Conservation (phyloP, 2,888 invertebrate genomes). For the Leucoptera coffeella region DNA sequence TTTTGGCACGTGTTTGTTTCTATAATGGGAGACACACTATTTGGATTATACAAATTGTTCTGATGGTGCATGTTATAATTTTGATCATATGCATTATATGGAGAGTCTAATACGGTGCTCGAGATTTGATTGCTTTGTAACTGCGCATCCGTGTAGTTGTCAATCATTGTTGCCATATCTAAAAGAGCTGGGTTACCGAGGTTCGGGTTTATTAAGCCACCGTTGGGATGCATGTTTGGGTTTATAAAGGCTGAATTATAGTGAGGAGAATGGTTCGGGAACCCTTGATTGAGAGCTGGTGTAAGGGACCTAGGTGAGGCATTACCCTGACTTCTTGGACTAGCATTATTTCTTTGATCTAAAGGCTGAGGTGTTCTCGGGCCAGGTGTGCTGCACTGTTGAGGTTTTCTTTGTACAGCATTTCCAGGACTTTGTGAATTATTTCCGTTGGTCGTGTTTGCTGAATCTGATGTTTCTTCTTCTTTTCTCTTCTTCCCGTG, state of each 20-base stretch:
- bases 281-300: conserved; percentile 33
- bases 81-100: conserved; percentile 57
- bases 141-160: conserved; percentile 70
- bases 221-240: conserved; percentile 35
- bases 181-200: conserved; percentile 53
- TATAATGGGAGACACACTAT: conserved; percentile 45
- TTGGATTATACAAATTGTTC: conserved; percentile 53
- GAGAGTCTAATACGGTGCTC: conserved; percentile 73
- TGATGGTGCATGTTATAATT: conserved; percentile 62
- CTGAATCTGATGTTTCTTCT: conserved; percentile 50
- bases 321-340: conserved; percentile 46
- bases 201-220: conserved; percentile 40
- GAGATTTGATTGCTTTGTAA: conserved; percentile 81
- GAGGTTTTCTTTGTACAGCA: conserved; percentile 21
- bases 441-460: conserved; percentile 16
- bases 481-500: conserved; percentile 76
- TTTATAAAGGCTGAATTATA: conserved; percentile 42
- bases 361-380: conserved; percentile 35
- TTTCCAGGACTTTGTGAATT: conserved; percentile 25
- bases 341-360: conserved; percentile 32
- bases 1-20: conserved; percentile 31
- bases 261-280: conserved; percentile 22
- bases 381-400: conserved; percentile 22
- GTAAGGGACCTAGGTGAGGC: conserved; percentile 49
- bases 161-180: conserved; percentile 73